Evolutionary conservation across 2,888 invertebrate genomes (phyloP).

Genomic region (Chrysina gloriosa): DNA sequence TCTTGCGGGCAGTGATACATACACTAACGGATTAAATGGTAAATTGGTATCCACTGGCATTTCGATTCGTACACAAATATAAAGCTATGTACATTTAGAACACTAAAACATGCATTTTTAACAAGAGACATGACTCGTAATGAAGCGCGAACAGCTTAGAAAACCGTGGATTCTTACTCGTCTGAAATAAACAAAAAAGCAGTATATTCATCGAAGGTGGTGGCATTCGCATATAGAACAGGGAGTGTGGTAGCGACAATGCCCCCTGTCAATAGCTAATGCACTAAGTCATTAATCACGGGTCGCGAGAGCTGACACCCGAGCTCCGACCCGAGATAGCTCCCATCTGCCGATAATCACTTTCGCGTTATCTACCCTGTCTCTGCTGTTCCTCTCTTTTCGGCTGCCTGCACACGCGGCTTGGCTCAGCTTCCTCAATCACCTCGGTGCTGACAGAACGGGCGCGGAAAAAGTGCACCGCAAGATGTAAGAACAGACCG

Average conservation of each 20-base stretch:
- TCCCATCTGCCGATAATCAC: conserved; percentile 63
- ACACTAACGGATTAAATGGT: too few species aligned
- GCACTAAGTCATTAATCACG: conserved; percentile 63
- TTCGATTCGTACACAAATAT: too few species aligned
- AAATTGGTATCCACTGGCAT: too few species aligned
- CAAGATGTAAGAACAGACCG: conserved; percentile 47
- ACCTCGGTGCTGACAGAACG: conserved; percentile 56
- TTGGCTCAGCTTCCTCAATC: conserved; percentile 51
- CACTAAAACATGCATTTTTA: too few species aligned
- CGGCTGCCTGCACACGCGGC: conserved; percentile 25
- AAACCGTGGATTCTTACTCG: background rate
- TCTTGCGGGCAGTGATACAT: too few species aligned
- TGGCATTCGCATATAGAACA: conserved; percentile 28
- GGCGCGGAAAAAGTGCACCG: conserved; percentile 57
- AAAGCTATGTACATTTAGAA: too few species aligned
- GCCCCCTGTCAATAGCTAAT: conserved; percentile 63
- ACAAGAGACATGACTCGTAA: too few species aligned
- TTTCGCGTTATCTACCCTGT: conserved; percentile 60
- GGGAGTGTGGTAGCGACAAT: conserved; percentile 55
- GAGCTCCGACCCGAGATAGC: conserved; percentile 58
- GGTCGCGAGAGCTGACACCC: conserved; percentile 57
- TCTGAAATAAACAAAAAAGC: conserved; percentile 1
- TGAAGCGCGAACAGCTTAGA: too few species aligned
- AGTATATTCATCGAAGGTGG: conserved; percentile 27
- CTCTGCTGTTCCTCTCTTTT: conserved; percentile 33